Conservation (phyloP, 2,888 invertebrate species). For the Pyrrhosoma nymphula region DNA sequence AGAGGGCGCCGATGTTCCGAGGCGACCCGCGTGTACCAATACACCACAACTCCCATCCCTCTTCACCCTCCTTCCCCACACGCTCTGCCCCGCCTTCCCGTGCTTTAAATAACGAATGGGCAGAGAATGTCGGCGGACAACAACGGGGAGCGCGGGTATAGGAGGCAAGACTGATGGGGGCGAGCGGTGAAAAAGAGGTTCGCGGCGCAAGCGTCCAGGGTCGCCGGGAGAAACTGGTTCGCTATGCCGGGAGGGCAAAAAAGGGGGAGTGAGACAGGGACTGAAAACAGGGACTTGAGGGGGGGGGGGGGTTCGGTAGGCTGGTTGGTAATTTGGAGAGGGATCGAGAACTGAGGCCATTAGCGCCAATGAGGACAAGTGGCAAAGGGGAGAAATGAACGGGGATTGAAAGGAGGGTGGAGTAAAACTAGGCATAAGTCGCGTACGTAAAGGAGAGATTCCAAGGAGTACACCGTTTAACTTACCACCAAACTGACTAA, state of each 20-base stretch:
- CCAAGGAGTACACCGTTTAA: too few species aligned
- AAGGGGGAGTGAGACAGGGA: too few species aligned
- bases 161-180: background rate
- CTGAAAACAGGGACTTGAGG: too few species aligned
- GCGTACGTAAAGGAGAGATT: too few species aligned
- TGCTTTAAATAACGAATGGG: conserved; percentile 45
- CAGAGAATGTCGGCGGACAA: conserved; percentile 8
- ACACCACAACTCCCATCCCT: background rate
- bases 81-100: conserved; percentile 19
- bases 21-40: background rate
- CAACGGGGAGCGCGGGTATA: too few species aligned
- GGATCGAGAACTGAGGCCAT: background rate
- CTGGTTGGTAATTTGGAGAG: background rate
- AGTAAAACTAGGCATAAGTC: too few species aligned
- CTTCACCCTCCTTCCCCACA: background rate
- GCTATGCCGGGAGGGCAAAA: background rate
- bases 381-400: background rate
- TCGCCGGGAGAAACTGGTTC: too few species aligned
- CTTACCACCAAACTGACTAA: too few species aligned
- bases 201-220: too few species aligned
- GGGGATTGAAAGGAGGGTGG: too few species aligned
- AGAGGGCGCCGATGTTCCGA: background rate
- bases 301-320: background rate
- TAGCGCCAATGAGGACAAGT: background rate
- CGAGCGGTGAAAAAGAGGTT: too few species aligned